Evolutionary conservation across 2,797 vertebrate genomes (phyloP), one percentile per base, ranked within the genome.

Genomic region (Chaetophractus vellerosus): DNA sequence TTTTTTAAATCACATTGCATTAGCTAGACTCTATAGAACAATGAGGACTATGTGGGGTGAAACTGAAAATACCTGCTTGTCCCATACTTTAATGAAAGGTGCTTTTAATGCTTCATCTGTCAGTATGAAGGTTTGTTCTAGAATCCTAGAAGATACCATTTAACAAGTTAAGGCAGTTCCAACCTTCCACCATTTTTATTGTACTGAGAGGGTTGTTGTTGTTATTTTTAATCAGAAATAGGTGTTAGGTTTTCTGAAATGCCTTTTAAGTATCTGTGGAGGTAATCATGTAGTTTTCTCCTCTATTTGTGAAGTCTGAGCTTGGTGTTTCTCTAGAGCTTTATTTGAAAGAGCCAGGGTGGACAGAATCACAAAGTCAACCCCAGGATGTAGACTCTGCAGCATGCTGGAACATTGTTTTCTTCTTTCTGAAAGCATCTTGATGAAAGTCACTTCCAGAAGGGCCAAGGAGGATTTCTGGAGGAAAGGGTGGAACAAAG

Each of bases 401-500:
- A n/a, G 69, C 90, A 52, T 61, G 0, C 21, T 21, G 33, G 38
- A 45, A 71, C 59, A 31, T 7, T 31, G 23, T 88, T 68, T 95
- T 75, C 38, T 71, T 1, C 74, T 57, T 81, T 96, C 81, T 95
- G 74, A 86, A 97, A 78, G n/a, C 45, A 80, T 71, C 14, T 50
- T 76, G 96, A 95, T 90, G 95, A 96, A 88, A 96, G 93, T 94
- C 89, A 85, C 84, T 98, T 96, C 94, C 94, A 95, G 96, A 97
- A 97, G 85, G 87, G 85, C 82, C 79, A 59, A 59, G 6, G 38
- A 96, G 80, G 93, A 94, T 71, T 15, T 95, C 90, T 85, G 86
- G 95, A 90, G 90, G 88, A 96, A 97, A 90, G 96, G 88, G 92
- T 81, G 50, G 95, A 98, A 97, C 96, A 96, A 98, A 98, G 92